phyloP scores from a whole-genome alignment of 2,888 invertebrate species.

The Agrilus mali region DNA sequence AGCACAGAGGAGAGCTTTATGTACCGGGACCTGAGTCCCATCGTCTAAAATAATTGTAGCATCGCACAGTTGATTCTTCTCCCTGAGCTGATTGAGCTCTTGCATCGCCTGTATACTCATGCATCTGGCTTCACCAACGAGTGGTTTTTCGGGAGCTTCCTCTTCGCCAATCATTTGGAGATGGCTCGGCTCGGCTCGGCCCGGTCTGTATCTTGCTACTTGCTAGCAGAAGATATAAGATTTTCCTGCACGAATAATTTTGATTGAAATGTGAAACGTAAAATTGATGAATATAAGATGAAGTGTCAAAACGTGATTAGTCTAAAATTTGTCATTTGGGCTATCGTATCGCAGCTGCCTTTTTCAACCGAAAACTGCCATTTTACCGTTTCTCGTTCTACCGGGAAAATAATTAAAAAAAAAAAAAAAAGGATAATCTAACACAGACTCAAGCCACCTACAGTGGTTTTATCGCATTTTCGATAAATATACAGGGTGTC shows the following conservation, averaged over 20 bases:
- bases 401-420: too few relatives aligned
- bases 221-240: background rate
- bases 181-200: background rate
- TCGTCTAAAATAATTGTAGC: slow-evolving; percentile 73
- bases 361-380: too few relatives aligned
- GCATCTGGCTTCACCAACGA: slow-evolving; percentile 44
- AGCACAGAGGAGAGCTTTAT: slow-evolving; percentile 73
- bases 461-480: too few relatives aligned
- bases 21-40: slow-evolving; percentile 70
- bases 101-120: slow-evolving; percentile 78
- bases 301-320: too few relatives aligned
- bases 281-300: slow-evolving; percentile 16
- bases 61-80: slow-evolving; percentile 76
- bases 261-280: slow-evolving; percentile 9
- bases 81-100: slow-evolving; percentile 70
- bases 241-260: background rate
- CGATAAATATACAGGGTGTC: too few relatives aligned
- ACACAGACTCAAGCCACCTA: too few relatives aligned
- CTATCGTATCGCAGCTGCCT: too few relatives aligned
- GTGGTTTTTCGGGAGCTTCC: slow-evolving; percentile 21
- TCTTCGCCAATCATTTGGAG: slow-evolving; percentile 18
- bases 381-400: too few relatives aligned
- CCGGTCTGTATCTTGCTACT: background rate
- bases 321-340: too few relatives aligned
- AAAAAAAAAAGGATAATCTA: too few relatives aligned